These are phyloP conservation scores for Baronia brevicornis DNA, from an alignment of 2,888 invertebrate genomes.

Conservation along the genomic window DNA sequence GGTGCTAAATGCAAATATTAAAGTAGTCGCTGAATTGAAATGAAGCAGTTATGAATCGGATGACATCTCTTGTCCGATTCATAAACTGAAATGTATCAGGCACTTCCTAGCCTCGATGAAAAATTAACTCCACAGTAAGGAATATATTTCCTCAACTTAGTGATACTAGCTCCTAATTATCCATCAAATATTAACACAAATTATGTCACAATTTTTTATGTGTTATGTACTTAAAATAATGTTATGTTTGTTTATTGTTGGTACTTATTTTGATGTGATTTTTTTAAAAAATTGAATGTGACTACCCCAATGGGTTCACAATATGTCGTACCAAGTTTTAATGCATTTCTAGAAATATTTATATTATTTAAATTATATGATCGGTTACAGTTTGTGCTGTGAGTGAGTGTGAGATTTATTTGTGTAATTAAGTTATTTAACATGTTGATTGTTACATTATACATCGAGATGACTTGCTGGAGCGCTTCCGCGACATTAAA, in stretches of 20 bases:
- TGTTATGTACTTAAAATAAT: conserved; percentile 59
- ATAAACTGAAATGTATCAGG: conserved; percentile 39
- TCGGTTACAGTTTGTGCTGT: conserved; percentile 64
- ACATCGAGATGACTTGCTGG: conserved; percentile 38
- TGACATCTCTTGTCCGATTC: conserved; percentile 68
- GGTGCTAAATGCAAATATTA: conserved; percentile 48
- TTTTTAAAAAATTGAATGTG: conserved; percentile 46
- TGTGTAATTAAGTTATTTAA: conserved; percentile 71
- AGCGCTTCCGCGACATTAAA: conserved; percentile 49
- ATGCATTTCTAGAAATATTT: conserved; percentile 74
- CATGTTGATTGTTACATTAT: conserved; percentile 58
- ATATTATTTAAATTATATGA: conserved; percentile 67
- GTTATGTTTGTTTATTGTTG: conserved; percentile 71
- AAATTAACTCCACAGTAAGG: conserved; percentile 53
- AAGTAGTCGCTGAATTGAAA: conserved; percentile 59
- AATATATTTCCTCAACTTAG: conserved; percentile 72
- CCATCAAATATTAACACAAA: conserved; percentile 67
- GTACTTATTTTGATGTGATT: conserved; percentile 55
- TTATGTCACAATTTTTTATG: conserved; percentile 68
- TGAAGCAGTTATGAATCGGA: conserved; percentile 65
- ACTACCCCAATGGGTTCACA: conserved; percentile 32
- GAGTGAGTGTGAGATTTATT: conserved; percentile 61
- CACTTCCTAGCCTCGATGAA: conserved; percentile 31
- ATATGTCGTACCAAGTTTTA: conserved; percentile 70
- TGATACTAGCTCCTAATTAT: conserved; percentile 74